These are phyloP conservation scores for Trissoscelio sp. DNA, from an alignment of 2,888 invertebrate species.

Conservation along the genomic window DNA sequence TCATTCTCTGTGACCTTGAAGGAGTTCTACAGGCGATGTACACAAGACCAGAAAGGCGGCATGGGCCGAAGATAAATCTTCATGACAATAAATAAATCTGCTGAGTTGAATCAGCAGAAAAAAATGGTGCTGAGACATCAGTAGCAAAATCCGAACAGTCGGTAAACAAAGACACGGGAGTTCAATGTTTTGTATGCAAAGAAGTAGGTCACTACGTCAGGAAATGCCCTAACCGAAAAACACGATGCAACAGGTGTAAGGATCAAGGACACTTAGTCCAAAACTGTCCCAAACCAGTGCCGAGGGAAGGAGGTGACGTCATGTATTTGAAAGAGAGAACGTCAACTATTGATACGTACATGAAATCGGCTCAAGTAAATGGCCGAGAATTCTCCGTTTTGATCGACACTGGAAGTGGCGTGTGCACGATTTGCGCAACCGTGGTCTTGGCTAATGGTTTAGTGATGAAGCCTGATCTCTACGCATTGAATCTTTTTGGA, in stretches of 20 bases:
- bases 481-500: not conserved
- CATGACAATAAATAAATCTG: not conserved
- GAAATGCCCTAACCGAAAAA: not conserved
- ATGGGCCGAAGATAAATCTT: not conserved
- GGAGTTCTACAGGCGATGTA: not conserved
- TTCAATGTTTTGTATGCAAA: not conserved
- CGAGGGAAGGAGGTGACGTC: not conserved
- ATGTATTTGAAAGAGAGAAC: not conserved
- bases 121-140: no score
- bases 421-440: not conserved
- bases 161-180: not conserved
- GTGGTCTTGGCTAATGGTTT: not conserved
- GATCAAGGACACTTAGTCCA: not conserved
- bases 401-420: not conserved
- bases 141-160: not conserved
- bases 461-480: not conserved
- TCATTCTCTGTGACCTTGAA: not conserved
- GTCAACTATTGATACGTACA: not conserved
- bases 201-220: not conserved
- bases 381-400: not conserved
- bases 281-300: not conserved
- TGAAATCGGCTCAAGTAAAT: not conserved
- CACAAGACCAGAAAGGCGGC: not conserved
- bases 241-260: not conserved
- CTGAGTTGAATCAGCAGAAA: not conserved